A percentile compares a stretch with the other conserved stretches of the same genome.
Conservation (phyloP, 35 echinoderm and acorn worm species). For the Holothuria glaberrima region DNA sequence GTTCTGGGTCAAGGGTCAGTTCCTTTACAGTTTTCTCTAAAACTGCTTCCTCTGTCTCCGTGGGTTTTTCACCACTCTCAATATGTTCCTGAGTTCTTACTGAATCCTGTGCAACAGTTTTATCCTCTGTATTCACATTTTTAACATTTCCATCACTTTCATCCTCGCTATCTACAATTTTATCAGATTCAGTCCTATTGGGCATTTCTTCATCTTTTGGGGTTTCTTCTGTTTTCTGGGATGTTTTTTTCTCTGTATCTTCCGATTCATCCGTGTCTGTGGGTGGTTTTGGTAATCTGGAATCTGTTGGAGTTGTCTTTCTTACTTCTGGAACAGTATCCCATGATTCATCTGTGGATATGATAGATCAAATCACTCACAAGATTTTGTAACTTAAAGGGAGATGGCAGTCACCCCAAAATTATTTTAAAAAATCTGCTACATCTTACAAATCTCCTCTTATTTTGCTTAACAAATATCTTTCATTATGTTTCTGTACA, state of each 20-base stretch:
- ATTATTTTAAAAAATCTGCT: no score
- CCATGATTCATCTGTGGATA: slow-evolving; percentile 73
- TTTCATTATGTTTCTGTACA: no score
- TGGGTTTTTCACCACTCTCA: not conserved
- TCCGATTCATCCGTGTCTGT: not conserved
- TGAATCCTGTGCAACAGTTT: no score
- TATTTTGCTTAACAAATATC: no score
- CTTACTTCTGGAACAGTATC: slow-evolving; percentile 73
- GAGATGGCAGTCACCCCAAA: no score
- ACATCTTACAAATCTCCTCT: no score
- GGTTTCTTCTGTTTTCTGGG: not conserved
- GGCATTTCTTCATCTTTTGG: slow-evolving; percentile 17
- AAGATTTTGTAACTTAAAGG: no score
- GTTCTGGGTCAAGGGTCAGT: slow-evolving; percentile 44
- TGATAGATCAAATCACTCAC: no score
- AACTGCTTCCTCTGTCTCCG: not conserved
- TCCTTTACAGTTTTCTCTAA: slow-evolving; percentile 1
- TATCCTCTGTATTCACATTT: not conserved
- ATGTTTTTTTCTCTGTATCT: not conserved
- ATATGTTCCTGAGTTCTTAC: not conserved
- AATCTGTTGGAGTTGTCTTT: slow-evolving; percentile 5
- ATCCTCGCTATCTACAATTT: slow-evolving; percentile 7
- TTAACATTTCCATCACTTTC: slow-evolving; percentile 2
- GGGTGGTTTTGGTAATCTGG: not conserved
- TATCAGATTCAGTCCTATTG: slow-evolving; percentile 31